phyloP scores from a whole-genome alignment of 1,140 invertebrate genomes.

The Tribolium castaneum region DNA sequence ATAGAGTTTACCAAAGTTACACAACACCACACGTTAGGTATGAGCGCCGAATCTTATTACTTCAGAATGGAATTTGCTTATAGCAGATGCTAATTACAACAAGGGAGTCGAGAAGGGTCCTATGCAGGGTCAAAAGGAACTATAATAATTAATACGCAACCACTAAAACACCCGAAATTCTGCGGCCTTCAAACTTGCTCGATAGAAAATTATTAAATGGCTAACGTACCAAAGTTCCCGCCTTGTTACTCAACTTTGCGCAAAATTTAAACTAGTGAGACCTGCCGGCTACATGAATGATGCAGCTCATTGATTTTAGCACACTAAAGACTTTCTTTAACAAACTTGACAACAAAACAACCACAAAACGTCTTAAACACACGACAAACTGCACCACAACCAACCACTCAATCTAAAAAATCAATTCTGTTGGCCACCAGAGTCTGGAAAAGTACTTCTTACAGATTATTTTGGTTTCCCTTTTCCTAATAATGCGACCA shows the following conservation, averaged over 20 bases:
- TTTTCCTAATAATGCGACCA: too few species aligned
- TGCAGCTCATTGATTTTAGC: neutral
- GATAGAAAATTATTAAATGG: constrained; percentile 20
- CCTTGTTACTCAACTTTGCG: neutral
- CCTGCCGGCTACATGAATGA: neutral
- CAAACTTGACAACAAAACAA: too few species aligned
- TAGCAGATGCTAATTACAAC: constrained; percentile 19
- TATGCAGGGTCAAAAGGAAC: constrained; percentile 17
- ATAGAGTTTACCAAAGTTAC: constrained; percentile 17
- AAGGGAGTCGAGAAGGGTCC: constrained; percentile 5
- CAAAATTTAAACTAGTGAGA: neutral
- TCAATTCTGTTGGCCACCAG: too few species aligned
- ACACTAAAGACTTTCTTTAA: neutral
- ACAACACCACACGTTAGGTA: constrained; percentile 17
- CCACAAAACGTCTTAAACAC: too few species aligned
- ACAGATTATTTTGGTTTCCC: too few species aligned
- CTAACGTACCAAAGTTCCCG: neutral
- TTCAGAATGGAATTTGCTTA: constrained; percentile 22
- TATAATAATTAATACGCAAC: constrained; percentile 33
- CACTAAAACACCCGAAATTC: constrained; percentile 15
- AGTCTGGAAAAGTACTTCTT: too few species aligned
- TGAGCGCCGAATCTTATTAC: constrained; percentile 19
- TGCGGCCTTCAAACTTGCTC: constrained; percentile 4
- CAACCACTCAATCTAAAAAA: too few species aligned
- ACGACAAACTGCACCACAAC: too few species aligned